A percentile compares a stretch with the other conserved stretches of the same genome.
Conservation (phyloP, 1,140 invertebrate species). For the Aphaenogaster ashmeadi region DNA sequence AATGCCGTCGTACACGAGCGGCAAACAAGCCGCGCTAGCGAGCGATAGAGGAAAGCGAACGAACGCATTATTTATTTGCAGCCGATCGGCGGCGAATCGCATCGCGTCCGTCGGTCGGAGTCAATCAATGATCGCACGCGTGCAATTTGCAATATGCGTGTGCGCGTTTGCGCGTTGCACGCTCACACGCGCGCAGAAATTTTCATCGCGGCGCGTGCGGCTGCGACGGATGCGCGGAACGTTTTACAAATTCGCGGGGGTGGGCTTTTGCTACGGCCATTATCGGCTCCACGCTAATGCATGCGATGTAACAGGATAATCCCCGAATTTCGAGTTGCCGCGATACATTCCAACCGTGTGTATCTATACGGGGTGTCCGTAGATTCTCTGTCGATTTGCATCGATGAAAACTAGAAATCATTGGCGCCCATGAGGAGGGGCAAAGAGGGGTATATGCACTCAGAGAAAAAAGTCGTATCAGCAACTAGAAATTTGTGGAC, state of each 20-base stretch:
- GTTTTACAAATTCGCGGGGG: conserved; percentile 78
- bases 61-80: conserved; percentile 52
- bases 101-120: conserved; percentile 48
- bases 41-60: background rate
- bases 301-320: conserved; percentile 80
- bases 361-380: conserved; percentile 49
- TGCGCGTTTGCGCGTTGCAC: background rate
- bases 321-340: conserved; percentile 66
- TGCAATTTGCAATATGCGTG: conserved; percentile 51
- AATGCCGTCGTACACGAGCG: conserved; percentile 30
- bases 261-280: conserved; percentile 77
- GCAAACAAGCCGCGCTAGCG: conserved; percentile 1
- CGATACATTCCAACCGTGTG: conserved; percentile 48
- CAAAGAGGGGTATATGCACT: no score
- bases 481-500: no score
- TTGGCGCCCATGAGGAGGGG: no score
- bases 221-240: conserved; percentile 45
- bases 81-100: conserved; percentile 48
- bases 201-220: conserved; percentile 73
- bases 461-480: no score
- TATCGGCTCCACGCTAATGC: conserved; percentile 80
- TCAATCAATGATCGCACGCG: conserved; percentile 61
- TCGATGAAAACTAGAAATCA: background rate
- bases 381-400: background rate
- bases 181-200: conserved; percentile 67